phyloP scores from a whole-genome alignment of 2,888 invertebrate genomes.

The Melangyna quadrimaculata region DNA sequence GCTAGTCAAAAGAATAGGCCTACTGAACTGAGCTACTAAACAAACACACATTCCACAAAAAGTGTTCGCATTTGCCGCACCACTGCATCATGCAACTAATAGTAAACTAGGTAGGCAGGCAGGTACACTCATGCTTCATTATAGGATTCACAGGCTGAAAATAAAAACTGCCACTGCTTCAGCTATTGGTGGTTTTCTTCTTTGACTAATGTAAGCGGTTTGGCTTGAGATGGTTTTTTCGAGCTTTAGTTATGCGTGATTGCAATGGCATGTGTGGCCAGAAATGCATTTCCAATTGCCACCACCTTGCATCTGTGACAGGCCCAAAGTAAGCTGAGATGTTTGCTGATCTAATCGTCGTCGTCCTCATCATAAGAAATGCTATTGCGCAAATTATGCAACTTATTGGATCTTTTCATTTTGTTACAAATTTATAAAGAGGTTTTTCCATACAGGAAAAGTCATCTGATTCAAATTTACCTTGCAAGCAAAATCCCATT shows the following conservation, averaged over 20 bases:
- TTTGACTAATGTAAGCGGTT: constrained; percentile 43
- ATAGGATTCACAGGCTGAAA: neutral
- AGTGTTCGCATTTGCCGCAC: constrained; percentile 14
- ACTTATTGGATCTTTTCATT: neutral
- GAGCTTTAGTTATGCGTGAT: constrained; percentile 41
- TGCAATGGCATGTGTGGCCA: constrained; percentile 52
- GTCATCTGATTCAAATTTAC: neutral
- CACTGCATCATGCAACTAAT: constrained; percentile 4
- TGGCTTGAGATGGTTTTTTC: constrained; percentile 20
- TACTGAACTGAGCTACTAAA: constrained; percentile 64
- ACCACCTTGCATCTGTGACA: neutral
- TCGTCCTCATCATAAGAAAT: neutral
- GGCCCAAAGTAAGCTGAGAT: constrained; percentile 37
- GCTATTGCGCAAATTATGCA: constrained; percentile 54
- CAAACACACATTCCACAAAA: constrained; percentile 51
- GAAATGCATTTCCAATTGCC: neutral
- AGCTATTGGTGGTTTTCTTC: constrained; percentile 27
- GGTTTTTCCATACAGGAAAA: neutral
- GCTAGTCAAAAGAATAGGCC: constrained; percentile 69
- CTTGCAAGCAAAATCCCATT: neutral
- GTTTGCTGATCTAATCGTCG: constrained; percentile 22
- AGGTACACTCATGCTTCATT: constrained; percentile 11
- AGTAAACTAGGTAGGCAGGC: constrained; percentile 49
- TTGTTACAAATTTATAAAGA: neutral
- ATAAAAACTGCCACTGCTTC: neutral